Conservation (phyloP, 2,797 vertebrate genomes). For the Pterois miles region DNA sequence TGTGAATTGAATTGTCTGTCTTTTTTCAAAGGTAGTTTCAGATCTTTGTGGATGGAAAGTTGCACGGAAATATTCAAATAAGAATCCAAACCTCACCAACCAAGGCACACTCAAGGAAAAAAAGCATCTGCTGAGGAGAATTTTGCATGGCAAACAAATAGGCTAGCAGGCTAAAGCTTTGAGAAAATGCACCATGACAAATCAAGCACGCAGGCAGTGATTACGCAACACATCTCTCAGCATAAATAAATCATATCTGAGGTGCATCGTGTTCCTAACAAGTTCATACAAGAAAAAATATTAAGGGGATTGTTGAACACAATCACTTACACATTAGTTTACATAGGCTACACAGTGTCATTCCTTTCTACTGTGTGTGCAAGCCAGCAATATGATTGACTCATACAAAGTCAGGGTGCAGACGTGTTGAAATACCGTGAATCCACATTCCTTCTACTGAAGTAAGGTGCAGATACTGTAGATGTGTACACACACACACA, state of each 20-base stretch:
- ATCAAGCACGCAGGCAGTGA: slow-evolving; percentile 17
- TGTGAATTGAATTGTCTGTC: background rate
- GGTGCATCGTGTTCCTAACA: slow-evolving; percentile 28
- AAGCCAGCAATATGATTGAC: background rate
- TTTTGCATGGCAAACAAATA: slow-evolving; percentile 78
- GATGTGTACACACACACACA: background rate
- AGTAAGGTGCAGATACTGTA: background rate
- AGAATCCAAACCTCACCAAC: slow-evolving; percentile 42
- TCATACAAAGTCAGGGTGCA: slow-evolving; percentile 8
- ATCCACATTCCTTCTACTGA: background rate
- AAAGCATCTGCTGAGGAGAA: slow-evolving; percentile 1
- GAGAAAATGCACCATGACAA: slow-evolving; percentile 26
- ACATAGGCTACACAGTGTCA: background rate
- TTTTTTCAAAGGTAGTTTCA: background rate
- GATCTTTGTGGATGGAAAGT: slow-evolving; percentile 20
- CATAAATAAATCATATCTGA: slow-evolving; percentile 43
- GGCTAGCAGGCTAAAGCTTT: slow-evolving; percentile 20
- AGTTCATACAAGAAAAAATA: slow-evolving; percentile 14
- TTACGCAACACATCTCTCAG: slow-evolving; percentile 53
- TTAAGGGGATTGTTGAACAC: background rate
- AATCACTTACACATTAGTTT: background rate
- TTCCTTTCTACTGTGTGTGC: background rate
- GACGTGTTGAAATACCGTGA: slow-evolving; percentile 2
- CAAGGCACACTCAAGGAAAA: slow-evolving; percentile 26
- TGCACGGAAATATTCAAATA: slow-evolving; percentile 74